Percentiles rank a stretch among this genome's conserved stretches.
Conservation (phyloP, 2,797 vertebrate genomes). For the Myiothlypis chrysogaster region DNA sequence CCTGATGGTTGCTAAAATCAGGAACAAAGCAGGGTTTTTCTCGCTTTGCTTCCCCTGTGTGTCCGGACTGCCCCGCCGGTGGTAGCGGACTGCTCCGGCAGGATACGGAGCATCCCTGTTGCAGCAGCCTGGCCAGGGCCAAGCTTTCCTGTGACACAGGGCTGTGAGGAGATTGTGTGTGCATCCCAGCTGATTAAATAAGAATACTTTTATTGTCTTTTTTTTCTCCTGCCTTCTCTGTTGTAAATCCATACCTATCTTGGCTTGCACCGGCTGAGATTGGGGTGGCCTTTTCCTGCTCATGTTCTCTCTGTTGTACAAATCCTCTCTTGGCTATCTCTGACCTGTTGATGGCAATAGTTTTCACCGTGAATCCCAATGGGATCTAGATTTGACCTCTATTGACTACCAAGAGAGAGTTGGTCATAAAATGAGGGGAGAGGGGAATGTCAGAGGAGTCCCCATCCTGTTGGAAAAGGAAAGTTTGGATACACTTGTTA, state of each 20-base stretch:
- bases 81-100: fast-evolving
- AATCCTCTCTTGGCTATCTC: background rate
- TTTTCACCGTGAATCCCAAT: background rate
- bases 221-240: background rate
- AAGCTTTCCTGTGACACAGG: background rate
- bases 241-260: background rate
- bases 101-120: background rate
- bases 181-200: background rate
- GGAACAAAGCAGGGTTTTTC: background rate
- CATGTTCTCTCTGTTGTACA: background rate
- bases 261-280: background rate
- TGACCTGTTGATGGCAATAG: constrained; percentile 29
- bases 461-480: background rate
- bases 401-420: background rate
- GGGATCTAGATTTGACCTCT: background rate
- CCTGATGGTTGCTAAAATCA: background rate
- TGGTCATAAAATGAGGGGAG: background rate
- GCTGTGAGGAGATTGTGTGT: background rate
- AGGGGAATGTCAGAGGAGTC: background rate
- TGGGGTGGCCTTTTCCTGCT: background rate
- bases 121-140: background rate
- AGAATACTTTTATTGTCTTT: background rate
- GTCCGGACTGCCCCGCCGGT: background rate
- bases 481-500: constrained; percentile 17
- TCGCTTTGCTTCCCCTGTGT: background rate